Evolutionary conservation across 2,113 vertebrate species (phyloP), one percentile per base, ranked within the genome.

Genomic region (Apodemus sylvaticus): DNA sequence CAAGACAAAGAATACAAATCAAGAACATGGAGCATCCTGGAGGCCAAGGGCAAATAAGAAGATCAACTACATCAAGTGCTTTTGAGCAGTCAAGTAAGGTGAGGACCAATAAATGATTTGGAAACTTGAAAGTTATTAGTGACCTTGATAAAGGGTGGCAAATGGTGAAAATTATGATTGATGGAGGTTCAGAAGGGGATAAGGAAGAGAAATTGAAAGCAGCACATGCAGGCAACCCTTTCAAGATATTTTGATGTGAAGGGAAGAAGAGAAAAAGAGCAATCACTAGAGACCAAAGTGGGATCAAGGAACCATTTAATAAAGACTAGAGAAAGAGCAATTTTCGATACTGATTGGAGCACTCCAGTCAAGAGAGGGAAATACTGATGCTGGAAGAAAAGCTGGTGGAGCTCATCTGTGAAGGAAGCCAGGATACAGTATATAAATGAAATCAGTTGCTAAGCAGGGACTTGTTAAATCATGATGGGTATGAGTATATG

Each of bases 211-310:
- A 95, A 94, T 17, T 83, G 62, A 79, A 93, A 55, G 53, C 51
- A 76, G 12, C 22, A 51, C 12, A 19, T 70, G 34, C 53, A 92
- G 26, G 13, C 20, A 95, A 86, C 12, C 29, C 51, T 97, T 93
- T 96, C 34, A 90, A 86, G 94, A 64, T 58, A 93, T 58, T 94
- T 39, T 91, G 48, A 81, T 82, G 31, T 42, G 24, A 95, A 78
- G 8, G 62, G 39, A 83, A 93, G 70, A 68, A 86, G 60, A 77
- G 66, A 85, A 88, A 85, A 55, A 53, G 10, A 36, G 5, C 24
- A 92, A 68, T 81, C 77, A 91, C 39, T 86, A 31, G 64, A 77
- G 66, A 42, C 34, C 51, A 7, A 71, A 36, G 42, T 71, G 2
- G 31, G 16, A 81, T 76, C 39, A 70, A 94, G n/a, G 81, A 11